Evolutionary conservation across 2,888 invertebrate species (phyloP).

Genomic region (Platycnemis pennipes): DNA sequence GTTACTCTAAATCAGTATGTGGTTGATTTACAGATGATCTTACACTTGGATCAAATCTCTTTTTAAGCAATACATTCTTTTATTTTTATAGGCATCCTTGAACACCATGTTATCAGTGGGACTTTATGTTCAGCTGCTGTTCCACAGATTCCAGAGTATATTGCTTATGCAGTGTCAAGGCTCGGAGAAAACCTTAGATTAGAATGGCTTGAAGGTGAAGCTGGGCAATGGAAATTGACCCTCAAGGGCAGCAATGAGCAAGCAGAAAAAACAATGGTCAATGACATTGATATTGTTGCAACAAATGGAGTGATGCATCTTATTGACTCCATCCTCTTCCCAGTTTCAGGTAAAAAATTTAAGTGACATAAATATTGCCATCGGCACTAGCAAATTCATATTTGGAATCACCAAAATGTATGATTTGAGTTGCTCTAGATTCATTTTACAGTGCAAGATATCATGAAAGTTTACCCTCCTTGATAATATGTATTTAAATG

Average conservation of each 20-base stretch:
- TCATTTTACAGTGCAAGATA: too few relatives aligned
- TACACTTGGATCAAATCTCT: too few relatives aligned
- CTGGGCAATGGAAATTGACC: conserved; percentile 45
- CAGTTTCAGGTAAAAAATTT: conserved; percentile 80
- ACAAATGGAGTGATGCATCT: conserved; percentile 88
- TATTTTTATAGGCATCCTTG: conserved; percentile 82
- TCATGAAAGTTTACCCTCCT: too few relatives aligned
- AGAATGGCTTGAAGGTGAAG: conserved; percentile 54
- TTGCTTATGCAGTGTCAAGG: conserved; percentile 47
- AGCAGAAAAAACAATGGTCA: conserved; percentile 31
- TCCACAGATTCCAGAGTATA: conserved; percentile 73
- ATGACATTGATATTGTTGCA: conserved; percentile 79
- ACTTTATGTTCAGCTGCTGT: conserved; percentile 85
- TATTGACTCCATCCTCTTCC: conserved; percentile 84
- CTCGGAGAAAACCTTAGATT: conserved; percentile 53
- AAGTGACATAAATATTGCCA: too few relatives aligned
- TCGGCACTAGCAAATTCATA: too few relatives aligned
- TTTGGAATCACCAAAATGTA: too few relatives aligned
- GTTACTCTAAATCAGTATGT: too few relatives aligned
- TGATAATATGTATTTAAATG: too few relatives aligned
- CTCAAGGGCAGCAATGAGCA: conserved; percentile 63
- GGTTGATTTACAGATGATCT: too few relatives aligned
- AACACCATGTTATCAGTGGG: conserved; percentile 85
- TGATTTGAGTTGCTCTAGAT: too few relatives aligned
- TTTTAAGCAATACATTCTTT: too few relatives aligned